Conservation (phyloP, 53 echinoderm and acorn worm genomes). For the Mesocentrotus franciscanus region DNA sequence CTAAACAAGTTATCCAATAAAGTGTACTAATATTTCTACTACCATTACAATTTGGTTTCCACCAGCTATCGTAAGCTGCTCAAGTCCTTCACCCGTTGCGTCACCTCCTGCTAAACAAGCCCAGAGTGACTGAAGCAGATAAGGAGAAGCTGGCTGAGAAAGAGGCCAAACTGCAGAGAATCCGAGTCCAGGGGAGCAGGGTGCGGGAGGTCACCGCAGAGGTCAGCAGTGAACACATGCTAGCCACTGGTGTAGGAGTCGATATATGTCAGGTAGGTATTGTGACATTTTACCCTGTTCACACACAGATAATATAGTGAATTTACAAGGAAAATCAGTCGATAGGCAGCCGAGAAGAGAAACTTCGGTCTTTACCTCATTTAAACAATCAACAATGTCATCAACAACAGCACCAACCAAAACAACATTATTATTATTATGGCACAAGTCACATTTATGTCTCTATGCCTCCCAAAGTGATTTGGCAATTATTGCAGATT, state of each 20-base stretch:
- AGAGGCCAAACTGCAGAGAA: slow-evolving; percentile 80
- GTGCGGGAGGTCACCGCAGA: slow-evolving; percentile 89
- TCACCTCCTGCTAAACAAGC: slow-evolving; percentile 86
- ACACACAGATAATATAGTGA: too few species aligned
- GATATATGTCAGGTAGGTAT: slow-evolving; percentile 91
- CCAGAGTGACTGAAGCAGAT: slow-evolving; percentile 80
- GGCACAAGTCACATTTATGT: too few species aligned
- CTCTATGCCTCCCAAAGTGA: too few species aligned
- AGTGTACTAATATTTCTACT: too few species aligned
- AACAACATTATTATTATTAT: too few species aligned
- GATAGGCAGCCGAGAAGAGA: too few species aligned
- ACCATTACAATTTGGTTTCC: neutral
- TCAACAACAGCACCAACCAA: too few species aligned
- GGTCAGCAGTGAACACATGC: slow-evolving; percentile 74
- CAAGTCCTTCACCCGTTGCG: slow-evolving; percentile 89
- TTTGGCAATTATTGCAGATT: too few species aligned
- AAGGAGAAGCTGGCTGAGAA: slow-evolving; percentile 78
- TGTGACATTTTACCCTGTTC: neutral
- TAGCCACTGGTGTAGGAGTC: slow-evolving; percentile 83
- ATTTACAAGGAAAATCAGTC: too few species aligned
- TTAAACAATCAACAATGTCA: too few species aligned
- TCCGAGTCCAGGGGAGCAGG: slow-evolving; percentile 73
- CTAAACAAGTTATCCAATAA: too few species aligned
- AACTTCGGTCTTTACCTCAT: too few species aligned
- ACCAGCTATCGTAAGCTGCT: slow-evolving; percentile 88